Percentiles rank a stretch among this genome's conserved stretches.
Conservation (phyloP, 2,797 vertebrate species). For the Bradypus variegatus region DNA sequence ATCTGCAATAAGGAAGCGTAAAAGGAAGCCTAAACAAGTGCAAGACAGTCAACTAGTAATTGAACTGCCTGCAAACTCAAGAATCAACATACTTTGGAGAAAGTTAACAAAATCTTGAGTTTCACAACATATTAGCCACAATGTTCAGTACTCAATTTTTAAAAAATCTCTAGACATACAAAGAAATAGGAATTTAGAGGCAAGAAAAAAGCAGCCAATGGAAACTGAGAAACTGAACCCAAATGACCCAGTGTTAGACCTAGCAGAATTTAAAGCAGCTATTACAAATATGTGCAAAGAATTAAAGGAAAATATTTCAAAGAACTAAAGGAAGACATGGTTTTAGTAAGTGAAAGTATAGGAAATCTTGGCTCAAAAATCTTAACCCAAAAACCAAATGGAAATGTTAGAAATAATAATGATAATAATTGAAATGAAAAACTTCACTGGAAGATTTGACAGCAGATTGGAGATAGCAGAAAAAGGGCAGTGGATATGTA, state of each 20-base stretch:
- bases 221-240: neutral
- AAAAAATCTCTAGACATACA: neutral
- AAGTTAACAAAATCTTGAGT: neutral
- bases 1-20: neutral
- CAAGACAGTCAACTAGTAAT: neutral
- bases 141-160: neutral
- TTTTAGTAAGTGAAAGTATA: neutral
- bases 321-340: neutral
- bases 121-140: neutral
- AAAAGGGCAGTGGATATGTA: neutral
- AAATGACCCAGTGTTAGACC: neutral
- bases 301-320: neutral
- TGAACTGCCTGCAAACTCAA: neutral
- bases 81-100: neutral
- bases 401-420: neutral
- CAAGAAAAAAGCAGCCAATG: neutral
- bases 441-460: neutral
- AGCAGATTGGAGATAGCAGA: neutral
- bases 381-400: neutral
- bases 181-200: neutral
- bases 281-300: neutral
- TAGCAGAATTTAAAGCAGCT: neutral
- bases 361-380: neutral
- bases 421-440: neutral
- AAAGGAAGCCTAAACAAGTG: neutral